A percentile compares a stretch with the other conserved stretches of the same genome.
Evolutionary conservation across 2,113 vertebrate species (phyloP).

Genomic region (Eira barbara): DNA sequence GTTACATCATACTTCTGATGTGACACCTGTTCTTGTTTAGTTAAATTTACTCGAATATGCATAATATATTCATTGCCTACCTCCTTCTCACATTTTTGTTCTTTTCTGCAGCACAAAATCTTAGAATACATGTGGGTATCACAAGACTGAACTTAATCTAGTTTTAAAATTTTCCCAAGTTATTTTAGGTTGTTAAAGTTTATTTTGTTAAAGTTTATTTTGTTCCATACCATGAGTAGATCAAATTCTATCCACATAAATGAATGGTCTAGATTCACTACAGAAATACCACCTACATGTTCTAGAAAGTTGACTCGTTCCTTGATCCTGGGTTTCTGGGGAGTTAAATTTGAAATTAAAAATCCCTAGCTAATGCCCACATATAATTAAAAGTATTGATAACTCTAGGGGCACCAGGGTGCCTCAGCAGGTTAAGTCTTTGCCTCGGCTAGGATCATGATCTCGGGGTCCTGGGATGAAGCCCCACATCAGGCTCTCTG

Average conservation of each 20-base stretch:
- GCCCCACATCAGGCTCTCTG: no score
- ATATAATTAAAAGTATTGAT: not conserved
- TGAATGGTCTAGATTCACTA: not conserved
- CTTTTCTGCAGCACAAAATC: not conserved
- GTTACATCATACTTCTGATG: slow-evolving; percentile 52
- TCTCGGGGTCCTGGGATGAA: no score
- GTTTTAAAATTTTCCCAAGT: not conserved
- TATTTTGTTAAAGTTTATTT: not conserved
- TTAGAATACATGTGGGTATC: not conserved
- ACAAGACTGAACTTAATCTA: rapidly evolving
- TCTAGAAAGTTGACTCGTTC: not conserved
- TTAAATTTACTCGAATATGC: slow-evolving; percentile 64
- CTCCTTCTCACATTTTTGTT: slow-evolving; percentile 47
- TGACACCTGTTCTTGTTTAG: slow-evolving; percentile 64
- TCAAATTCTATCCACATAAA: not conserved
- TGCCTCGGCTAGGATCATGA: no score
- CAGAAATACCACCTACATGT: not conserved
- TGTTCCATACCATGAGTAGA: not conserved
- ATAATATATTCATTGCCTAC: slow-evolving; percentile 45
- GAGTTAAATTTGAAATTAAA: not conserved
- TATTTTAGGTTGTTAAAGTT: not conserved
- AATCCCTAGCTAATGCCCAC: not conserved
- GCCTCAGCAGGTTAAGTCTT: no score
- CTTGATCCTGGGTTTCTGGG: not conserved
- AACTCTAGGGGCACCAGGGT: not conserved